Evolutionary conservation across 2,113 vertebrate genomes (phyloP).

Genomic region (Macrotus californicus): DNA sequence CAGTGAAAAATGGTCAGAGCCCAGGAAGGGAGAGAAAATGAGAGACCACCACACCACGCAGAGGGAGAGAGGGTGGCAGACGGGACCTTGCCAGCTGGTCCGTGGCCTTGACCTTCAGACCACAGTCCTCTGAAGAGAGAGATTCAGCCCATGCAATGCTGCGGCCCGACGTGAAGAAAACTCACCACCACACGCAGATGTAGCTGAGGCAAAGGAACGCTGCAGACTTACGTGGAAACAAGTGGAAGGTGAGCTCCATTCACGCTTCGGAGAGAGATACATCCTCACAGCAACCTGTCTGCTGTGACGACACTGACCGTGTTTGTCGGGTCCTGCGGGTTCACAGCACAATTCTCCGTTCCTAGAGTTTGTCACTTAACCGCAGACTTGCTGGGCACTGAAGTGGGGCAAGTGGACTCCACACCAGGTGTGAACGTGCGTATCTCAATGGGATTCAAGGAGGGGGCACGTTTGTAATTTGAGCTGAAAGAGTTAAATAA

Average conservation of each 20-base stretch:
- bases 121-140: neutral
- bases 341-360: neutral
- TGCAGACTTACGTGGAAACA: neutral
- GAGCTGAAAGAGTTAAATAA: neutral
- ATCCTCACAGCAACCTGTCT: neutral
- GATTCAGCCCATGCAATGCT: neutral
- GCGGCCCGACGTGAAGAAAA: too few species aligned
- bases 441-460: neutral
- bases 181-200: neutral
- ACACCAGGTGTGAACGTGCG: neutral
- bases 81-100: neutral
- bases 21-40: neutral
- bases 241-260: neutral
- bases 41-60: fast-evolving
- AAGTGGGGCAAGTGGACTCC: neutral
- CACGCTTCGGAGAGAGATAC: neutral
- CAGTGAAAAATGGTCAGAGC: neutral
- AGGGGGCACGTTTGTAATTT: fast-evolving
- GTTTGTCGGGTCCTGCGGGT: neutral
- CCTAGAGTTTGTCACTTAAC: neutral
- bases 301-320: neutral
- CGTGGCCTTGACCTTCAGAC: neutral
- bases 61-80: too few species aligned
- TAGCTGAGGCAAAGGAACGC: neutral
- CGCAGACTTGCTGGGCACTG: neutral